phyloP scores from a whole-genome alignment of 2,888 invertebrate species.

The Nudaria mundana region DNA sequence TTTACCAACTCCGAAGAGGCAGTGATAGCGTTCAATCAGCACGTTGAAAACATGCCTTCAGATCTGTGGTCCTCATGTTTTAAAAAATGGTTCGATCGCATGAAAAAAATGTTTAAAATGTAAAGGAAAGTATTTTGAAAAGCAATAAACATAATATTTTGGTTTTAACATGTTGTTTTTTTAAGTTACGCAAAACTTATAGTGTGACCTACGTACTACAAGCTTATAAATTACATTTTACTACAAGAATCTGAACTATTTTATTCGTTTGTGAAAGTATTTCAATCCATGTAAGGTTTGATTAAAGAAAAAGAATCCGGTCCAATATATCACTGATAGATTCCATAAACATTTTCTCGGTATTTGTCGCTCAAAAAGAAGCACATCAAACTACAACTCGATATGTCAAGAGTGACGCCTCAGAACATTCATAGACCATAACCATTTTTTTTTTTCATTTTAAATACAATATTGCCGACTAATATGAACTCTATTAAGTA shows the following conservation, averaged over 20 bases:
- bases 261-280: background rate
- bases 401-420: slow-evolving; percentile 61
- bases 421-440: slow-evolving; percentile 30
- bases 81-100: too few relatives aligned
- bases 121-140: too few relatives aligned
- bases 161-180: too few relatives aligned
- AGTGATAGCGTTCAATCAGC: too few relatives aligned
- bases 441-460: slow-evolving; percentile 18
- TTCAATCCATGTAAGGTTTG: background rate
- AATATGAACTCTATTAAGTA: slow-evolving; percentile 42
- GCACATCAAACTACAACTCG: slow-evolving; percentile 49
- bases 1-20: too few relatives aligned
- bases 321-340: slow-evolving; percentile 1
- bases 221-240: background rate
- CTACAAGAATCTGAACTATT: background rate
- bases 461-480: slow-evolving; percentile 12
- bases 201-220: background rate
- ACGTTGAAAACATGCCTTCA: too few relatives aligned
- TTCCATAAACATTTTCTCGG: slow-evolving; percentile 13
- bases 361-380: slow-evolving; percentile 17
- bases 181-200: too few relatives aligned
- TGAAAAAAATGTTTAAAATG: too few relatives aligned
- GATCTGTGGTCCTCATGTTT: too few relatives aligned
- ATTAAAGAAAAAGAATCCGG: background rate
- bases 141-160: too few relatives aligned